Percentiles rank a stretch among this genome's conserved stretches.
Evolutionary conservation across 1,140 invertebrate genomes (phyloP).

Genomic region (Cepaea nemoralis): DNA sequence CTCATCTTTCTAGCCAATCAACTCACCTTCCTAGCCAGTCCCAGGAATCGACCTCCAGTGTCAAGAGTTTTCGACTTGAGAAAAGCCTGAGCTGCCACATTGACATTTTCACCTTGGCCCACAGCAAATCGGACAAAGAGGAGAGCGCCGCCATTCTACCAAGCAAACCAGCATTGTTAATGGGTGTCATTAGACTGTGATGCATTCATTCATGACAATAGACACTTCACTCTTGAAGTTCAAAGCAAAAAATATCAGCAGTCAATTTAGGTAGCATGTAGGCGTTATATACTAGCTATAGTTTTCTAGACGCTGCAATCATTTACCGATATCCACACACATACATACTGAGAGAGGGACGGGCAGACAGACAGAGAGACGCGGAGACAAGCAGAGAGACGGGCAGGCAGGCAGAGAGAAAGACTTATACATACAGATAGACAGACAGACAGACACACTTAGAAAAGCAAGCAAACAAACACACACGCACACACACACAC

Average conservation of each 20-base stretch:
- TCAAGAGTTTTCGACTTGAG: constrained; percentile 40
- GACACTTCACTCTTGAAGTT: no score
- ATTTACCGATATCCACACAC: no score
- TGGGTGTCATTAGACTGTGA: no score
- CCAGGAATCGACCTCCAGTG: constrained; percentile 42
- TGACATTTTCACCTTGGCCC: constrained; percentile 39
- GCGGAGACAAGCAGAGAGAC: not conserved
- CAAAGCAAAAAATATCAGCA: no score
- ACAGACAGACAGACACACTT: not conserved
- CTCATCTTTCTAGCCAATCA: not conserved
- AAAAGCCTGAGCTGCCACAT: constrained; percentile 41
- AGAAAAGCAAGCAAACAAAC: not conserved
- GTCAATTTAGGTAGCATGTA: no score
- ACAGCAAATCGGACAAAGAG: constrained; percentile 47
- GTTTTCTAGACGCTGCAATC: no score
- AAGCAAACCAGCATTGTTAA: not conserved
- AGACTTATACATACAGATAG: constrained; percentile 3
- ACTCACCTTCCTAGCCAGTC: constrained; percentile 46
- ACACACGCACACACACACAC: not conserved
- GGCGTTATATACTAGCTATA: no score
- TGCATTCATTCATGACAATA: no score
- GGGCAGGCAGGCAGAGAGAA: not conserved
- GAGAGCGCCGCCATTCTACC: constrained; percentile 41
- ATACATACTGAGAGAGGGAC: no score
- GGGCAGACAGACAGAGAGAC: not conserved